Base-by-base conservation (phyloP, 2,797 vertebrate genomes). In the Enteromius anoplus region DNA sequence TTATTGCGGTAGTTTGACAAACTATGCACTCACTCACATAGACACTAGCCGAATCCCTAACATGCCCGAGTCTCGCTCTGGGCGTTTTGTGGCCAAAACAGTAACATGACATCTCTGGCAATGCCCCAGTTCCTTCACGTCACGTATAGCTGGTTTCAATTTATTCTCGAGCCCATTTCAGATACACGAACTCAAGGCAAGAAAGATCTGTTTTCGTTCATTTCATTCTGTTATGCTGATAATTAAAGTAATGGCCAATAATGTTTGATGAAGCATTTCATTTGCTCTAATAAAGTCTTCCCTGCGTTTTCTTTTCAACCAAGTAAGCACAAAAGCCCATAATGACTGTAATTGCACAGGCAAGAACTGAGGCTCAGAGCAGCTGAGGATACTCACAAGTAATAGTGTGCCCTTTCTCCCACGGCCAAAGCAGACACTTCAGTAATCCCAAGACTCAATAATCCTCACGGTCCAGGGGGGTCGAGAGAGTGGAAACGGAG, bases 381-480 rank as follows among this genome's bases (percentile, higher is more conserved):
- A 77, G 78, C 78, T 88, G 89, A 86, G 85, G 73, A 88, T 88
- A 94, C 94, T 95, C 91, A 95, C 94, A 85, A 90, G 87, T 83
- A 88, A 86, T 49, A 47, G 64, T 85, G 49, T 84, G 88, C 85
- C 85, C 19, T 86, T 90, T 87, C 69, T 87, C 78, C 65, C 12
- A 0, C 69, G 58, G 62, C 81, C 65, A 76, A 71, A 82, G 85
- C 76, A 83, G 81, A 87, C 83, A 86, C 84, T 64, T 75, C 81
- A 6, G 78, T 83, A 85, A 84, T 85, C 85, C 80, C 5, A 14
- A 76, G n/a, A 68, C 73, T 90, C 88, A 49, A 83, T 82, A 69
- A 88, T 87, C 88, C 82, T 89, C 45, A 45, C 2, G 75, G 75
- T 81, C 84, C 37, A 84, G 19, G 75, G 84, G 51, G 55, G 85